Evolutionary conservation across 2,797 vertebrate genomes (phyloP).

Genomic region (Oryzias sinensis): DNA sequence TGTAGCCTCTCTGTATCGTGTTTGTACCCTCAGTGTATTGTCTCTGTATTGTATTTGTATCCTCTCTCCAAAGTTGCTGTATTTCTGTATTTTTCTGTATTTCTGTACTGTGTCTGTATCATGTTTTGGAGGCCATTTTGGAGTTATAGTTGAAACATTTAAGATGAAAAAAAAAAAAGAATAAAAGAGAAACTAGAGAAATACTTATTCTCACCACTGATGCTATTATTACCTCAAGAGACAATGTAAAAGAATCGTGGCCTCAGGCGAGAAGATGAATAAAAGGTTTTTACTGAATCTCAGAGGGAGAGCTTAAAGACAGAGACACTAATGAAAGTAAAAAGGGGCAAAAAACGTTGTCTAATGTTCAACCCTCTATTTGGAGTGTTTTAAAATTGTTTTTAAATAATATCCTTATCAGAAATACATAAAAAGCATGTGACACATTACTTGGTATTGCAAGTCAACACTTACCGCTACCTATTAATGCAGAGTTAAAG

Average conservation of each 20-base stretch:
- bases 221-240: constrained; percentile 9
- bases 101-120: too few species aligned
- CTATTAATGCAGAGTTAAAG: too few species aligned
- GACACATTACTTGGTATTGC: not conserved
- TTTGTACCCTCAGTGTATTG: too few species aligned
- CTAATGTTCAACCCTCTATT: not conserved
- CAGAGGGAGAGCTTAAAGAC: constrained; percentile 12
- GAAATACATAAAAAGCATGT: constrained; percentile 2
- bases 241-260: constrained; percentile 2
- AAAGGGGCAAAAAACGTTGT: constrained; percentile 17
- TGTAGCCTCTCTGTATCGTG: too few species aligned
- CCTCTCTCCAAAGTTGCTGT: too few species aligned
- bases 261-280: constrained; percentile 7
- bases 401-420: not conserved
- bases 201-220: not conserved
- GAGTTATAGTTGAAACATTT: too few species aligned
- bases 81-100: too few species aligned
- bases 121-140: too few species aligned
- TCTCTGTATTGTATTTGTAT: too few species aligned
- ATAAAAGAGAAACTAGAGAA: constrained; percentile 13
- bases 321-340: constrained; percentile 26
- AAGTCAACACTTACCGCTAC: too few species aligned
- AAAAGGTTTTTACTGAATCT: constrained; percentile 9
- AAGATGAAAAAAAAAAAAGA: not conserved
- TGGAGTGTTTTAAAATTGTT: not conserved